Percentiles rank a stretch among this genome's conserved stretches.
Evolutionary conservation across 2,797 vertebrate species (phyloP).

Genomic region (Takifugu ocellatus): DNA sequence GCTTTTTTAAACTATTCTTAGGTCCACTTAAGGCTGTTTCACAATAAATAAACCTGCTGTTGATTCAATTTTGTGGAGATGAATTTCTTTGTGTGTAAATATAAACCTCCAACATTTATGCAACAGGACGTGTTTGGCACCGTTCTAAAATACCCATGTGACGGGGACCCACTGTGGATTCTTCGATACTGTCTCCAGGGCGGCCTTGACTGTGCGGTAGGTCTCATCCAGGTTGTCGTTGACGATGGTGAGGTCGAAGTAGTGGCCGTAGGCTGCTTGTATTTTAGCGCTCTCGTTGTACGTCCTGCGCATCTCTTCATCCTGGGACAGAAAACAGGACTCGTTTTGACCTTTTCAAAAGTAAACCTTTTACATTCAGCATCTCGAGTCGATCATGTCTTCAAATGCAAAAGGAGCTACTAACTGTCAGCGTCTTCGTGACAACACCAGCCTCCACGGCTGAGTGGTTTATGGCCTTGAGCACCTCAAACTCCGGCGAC

Average conservation of each 20-base stretch:
- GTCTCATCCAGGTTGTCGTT: conserved; percentile 89
- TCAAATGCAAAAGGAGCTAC: conserved; percentile 1
- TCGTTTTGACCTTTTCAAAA: neutral
- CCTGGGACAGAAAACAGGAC: conserved; percentile 65
- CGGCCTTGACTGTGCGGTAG: conserved; percentile 82
- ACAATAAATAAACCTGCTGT: no score
- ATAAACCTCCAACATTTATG: conserved; percentile 8
- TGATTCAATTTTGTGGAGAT: neutral
- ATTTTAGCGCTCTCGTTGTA: conserved; percentile 87
- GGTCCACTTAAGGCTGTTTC: no score
- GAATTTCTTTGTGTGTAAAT: neutral
- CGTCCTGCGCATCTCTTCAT: conserved; percentile 83
- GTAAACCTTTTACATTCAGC: neutral
- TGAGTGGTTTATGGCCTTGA: conserved; percentile 88
- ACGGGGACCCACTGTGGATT: conserved; percentile 94
- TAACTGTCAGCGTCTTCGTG: conserved; percentile 86
- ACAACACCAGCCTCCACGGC: conserved; percentile 84
- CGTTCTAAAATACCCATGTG: conserved; percentile 89
- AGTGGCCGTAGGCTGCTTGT: conserved; percentile 86
- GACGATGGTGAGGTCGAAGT: conserved; percentile 89
- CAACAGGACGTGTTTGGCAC: neutral
- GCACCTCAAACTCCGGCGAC: conserved; percentile 85
- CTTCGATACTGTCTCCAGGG: conserved; percentile 83
- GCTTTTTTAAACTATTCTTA: no score
- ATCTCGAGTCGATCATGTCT: neutral